phyloP scores from a whole-genome alignment of 2,797 vertebrate species.

The Oreochromis mossambicus region DNA sequence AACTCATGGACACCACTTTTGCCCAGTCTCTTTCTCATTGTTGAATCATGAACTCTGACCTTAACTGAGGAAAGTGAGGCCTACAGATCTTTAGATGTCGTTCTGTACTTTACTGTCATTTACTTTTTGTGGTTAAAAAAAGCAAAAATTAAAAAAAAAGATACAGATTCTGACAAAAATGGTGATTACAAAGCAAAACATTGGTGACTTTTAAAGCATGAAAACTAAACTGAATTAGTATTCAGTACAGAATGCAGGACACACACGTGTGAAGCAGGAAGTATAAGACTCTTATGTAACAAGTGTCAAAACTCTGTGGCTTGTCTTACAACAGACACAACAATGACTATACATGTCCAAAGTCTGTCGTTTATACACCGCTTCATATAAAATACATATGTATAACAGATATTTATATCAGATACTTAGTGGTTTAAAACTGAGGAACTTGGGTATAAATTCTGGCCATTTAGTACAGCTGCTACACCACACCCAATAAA shows the following conservation, averaged over 20 bases:
- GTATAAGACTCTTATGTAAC: neutral
- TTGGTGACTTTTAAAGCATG: neutral
- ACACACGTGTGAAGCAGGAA: neutral
- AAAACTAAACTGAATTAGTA: neutral
- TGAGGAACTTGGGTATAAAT: neutral
- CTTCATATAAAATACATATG: neutral
- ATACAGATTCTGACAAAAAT: neutral
- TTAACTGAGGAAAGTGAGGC: neutral
- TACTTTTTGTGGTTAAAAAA: neutral
- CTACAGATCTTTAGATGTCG: neutral
- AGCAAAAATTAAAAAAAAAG: rapidly evolving
- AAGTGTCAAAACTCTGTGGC: neutral
- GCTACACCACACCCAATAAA: neutral
- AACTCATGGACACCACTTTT: neutral
- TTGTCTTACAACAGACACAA: too few species aligned
- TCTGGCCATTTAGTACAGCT: neutral
- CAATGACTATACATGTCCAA: neutral
- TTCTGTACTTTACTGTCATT: neutral
- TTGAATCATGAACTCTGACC: neutral
- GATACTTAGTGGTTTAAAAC: neutral
- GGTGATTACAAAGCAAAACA: neutral
- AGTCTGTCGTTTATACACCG: neutral
- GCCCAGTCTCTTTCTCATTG: neutral
- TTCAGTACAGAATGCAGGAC: neutral
- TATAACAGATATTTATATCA: neutral